phyloP scores from a whole-genome alignment of 2,113 vertebrate genomes.

The Ploceus nigricollis region DNA sequence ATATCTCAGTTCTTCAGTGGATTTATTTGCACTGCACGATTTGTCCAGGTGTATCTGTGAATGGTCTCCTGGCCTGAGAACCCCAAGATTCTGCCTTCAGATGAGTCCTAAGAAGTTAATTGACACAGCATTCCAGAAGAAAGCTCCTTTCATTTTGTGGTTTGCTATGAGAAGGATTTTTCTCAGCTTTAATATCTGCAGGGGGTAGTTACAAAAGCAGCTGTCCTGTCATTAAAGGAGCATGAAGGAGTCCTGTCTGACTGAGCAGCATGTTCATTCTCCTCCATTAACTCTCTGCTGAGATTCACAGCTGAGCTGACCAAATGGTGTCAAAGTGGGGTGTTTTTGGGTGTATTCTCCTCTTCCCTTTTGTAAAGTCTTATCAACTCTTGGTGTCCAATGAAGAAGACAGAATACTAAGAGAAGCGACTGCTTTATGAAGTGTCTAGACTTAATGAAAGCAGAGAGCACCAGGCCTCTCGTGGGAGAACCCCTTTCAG shows the following conservation, averaged over 20 bases:
- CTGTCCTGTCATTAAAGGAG: slow-evolving; percentile 34
- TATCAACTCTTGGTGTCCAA: background rate
- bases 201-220: slow-evolving; percentile 53
- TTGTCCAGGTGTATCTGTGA: slow-evolving; percentile 9
- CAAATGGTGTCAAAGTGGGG: background rate
- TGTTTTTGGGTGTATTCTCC: background rate
- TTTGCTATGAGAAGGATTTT: slow-evolving; percentile 46
- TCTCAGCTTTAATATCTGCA: slow-evolving; percentile 59
- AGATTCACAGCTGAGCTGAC: background rate
- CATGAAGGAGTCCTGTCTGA: slow-evolving; percentile 37
- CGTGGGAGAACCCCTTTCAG: background rate
- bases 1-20: background rate
- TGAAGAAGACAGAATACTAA: background rate
- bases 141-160: background rate
- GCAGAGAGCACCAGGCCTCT: background rate
- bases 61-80: background rate
- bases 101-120: background rate
- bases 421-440: background rate
- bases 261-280: slow-evolving; percentile 23
- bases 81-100: background rate
- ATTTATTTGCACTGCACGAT: background rate
- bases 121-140: slow-evolving; percentile 1
- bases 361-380: background rate
- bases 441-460: slow-evolving; percentile 42
- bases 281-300: slow-evolving; percentile 32